A percentile compares a stretch with the other conserved stretches of the same genome.
Conservation (phyloP, 1,140 invertebrate genomes). For the Bombus cullumanus region DNA sequence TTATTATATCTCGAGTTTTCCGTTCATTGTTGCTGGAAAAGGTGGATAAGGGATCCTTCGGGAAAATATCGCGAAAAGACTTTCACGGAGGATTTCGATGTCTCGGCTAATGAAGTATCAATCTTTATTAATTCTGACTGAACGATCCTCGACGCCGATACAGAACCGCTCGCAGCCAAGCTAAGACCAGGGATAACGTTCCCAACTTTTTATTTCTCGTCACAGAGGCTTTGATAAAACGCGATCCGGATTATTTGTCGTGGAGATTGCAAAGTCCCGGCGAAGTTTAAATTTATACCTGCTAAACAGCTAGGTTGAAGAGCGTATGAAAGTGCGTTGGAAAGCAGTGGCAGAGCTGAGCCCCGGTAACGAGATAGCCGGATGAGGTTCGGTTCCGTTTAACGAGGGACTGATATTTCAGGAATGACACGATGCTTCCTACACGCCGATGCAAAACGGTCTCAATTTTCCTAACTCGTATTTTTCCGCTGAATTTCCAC, state of each 20-base stretch:
- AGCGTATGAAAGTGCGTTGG: background rate
- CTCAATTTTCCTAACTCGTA: constrained; percentile 36
- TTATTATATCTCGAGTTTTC: constrained; percentile 48
- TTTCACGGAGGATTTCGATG: constrained; percentile 6
- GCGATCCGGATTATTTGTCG: constrained; percentile 4
- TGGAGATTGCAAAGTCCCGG: background rate
- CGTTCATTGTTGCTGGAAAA: constrained; percentile 18
- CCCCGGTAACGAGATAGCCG: constrained; percentile 23
- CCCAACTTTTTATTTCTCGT: background rate
- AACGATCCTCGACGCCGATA: background rate
- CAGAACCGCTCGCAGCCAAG: background rate
- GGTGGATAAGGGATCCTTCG: background rate
- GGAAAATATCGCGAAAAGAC: background rate
- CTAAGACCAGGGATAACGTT: background rate
- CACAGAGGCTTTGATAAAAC: background rate
- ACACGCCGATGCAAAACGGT: background rate
- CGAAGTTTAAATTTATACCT: background rate
- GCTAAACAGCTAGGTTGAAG: background rate
- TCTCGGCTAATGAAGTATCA: constrained; percentile 14
- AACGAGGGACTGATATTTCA: constrained; percentile 47
- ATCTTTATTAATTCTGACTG: constrained; percentile 12
- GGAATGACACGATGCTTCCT: constrained; percentile 10
- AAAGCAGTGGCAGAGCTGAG: background rate
- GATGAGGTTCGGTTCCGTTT: constrained; percentile 17
- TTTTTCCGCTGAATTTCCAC: background rate